Evolutionary conservation across 2,113 vertebrate genomes (phyloP).

Genomic region (Vulpes lagopus): DNA sequence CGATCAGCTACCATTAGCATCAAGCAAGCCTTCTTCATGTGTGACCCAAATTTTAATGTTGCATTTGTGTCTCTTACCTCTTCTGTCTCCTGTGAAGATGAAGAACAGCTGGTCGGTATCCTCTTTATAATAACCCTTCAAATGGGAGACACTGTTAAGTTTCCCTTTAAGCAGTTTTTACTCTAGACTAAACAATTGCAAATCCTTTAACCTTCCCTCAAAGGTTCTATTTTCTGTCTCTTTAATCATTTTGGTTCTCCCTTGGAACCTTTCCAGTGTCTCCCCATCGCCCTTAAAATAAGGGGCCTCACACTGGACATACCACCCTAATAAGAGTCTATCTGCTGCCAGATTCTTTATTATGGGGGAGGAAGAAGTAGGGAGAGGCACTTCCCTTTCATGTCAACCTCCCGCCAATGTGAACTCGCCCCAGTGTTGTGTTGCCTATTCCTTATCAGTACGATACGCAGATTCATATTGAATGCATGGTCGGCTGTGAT

Average conservation of each 20-base stretch:
- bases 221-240: slow-evolving; percentile 78
- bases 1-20: background rate
- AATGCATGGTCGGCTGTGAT: background rate
- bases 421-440: background rate
- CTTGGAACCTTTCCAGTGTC: slow-evolving; percentile 73
- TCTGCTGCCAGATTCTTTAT: slow-evolving; percentile 59
- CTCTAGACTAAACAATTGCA: slow-evolving; percentile 83
- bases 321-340: background rate
- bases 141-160: slow-evolving; percentile 61
- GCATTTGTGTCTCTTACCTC: slow-evolving; percentile 61
- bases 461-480: background rate
- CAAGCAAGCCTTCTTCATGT: background rate
- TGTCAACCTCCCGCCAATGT: background rate
- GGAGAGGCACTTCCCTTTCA: background rate
- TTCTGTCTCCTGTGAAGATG: slow-evolving; percentile 56
- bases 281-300: slow-evolving; percentile 65
- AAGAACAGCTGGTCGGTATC: slow-evolving; percentile 74
- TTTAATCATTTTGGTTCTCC: slow-evolving; percentile 78
- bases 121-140: slow-evolving; percentile 74
- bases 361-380: background rate
- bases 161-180: slow-evolving; percentile 66
- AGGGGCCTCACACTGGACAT: slow-evolving; percentile 28
- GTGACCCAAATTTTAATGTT: slow-evolving; percentile 14
- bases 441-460: slow-evolving; percentile 45
- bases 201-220: slow-evolving; percentile 74